Base-by-base conservation (phyloP, 2,797 vertebrate genomes). In the Petrocephalus sullivani region DNA sequence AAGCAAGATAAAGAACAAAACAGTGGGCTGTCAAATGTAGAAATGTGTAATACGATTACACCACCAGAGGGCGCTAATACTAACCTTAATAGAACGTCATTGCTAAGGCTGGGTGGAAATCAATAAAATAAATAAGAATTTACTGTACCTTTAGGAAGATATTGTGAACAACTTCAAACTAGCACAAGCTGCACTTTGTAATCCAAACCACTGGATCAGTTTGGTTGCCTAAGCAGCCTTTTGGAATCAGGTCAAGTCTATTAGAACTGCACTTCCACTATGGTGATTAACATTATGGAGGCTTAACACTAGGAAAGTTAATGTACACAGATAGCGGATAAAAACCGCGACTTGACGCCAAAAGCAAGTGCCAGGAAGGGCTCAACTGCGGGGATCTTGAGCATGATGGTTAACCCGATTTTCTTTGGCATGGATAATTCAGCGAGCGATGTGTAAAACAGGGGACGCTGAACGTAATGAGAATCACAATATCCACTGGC, bases 31-130 rank as follows among this genome's bases (percentile, higher is more conserved):
- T 16, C 9, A 86, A 23, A 41, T 86, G 23, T 60, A 33, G 81
- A 92, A 86, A 60, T 41, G 33, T 58, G 23, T 2, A 86, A 90
- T 90, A 90, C 3, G 85, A 61, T 89, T 49, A 4, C 14, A 16
- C 94, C 95, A 95, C 94, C 82, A 85, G 94, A 91, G 89, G 93
- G 67, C 23, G 89, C 92, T 94, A 14, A n/a, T 51, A 21, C n/a
- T 84, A 85, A 85, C 54, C 14, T 57, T 57, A 57, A 58, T 12
- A 33, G 12, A 58, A 85, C 28, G 2, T 3, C n/a, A 54, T 23
- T 49, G 28, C n/a, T 28, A 23, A 28, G 81, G 49, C 81, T 53
- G 75, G 75, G 53, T 85, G 12, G 33, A 37, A 14, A 58, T 12
- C 33, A 37, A 23, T 21, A 12, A 23, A 84, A 54, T 84, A 4